A percentile compares a stretch with the other conserved stretches of the same genome.
These are phyloP conservation scores for Clitarchus hookeri DNA, from an alignment of 2,888 invertebrate species.

Conservation along the genomic window DNA sequence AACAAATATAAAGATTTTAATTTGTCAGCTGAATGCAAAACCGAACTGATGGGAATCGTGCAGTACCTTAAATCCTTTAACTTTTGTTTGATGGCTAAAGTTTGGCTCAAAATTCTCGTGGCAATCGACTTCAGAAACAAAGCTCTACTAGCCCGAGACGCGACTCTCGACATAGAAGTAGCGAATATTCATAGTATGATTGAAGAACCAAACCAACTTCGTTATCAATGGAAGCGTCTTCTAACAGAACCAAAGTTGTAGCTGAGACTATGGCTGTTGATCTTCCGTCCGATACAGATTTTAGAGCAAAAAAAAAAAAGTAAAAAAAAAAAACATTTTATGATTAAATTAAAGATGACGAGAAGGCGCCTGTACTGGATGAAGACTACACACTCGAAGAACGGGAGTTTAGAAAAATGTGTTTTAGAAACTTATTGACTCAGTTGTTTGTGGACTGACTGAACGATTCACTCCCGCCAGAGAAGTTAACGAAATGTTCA, in stretches of 20 bases:
- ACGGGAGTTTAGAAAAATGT: not conserved
- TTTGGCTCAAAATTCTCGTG: not conserved
- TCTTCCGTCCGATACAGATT: not conserved
- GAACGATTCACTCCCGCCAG: too few species aligned
- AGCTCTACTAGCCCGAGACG: not conserved
- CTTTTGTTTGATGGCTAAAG: not conserved
- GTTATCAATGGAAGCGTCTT: not conserved
- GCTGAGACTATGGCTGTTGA: not conserved
- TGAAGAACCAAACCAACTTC: not conserved
- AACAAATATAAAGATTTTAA: not conserved
- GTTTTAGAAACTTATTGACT: not conserved
- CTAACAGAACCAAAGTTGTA: not conserved
- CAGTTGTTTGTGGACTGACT: not conserved
- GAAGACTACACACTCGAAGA: not conserved
- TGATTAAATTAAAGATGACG: not conserved
- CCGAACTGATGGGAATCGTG: not conserved
- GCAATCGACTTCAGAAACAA: too few species aligned
- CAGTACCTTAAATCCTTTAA: not conserved
- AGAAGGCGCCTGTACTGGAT: not conserved
- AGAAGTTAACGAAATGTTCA: too few species aligned
- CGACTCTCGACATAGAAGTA: not conserved
- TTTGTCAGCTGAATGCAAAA: too few species aligned
- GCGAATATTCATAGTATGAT: not conserved
- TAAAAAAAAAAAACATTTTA: not conserved
- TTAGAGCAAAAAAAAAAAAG: not conserved